A percentile compares a stretch with the other conserved stretches of the same genome.
These are phyloP conservation scores for cat (Felis catus) DNA, from an alignment of 2,113 vertebrate genomes.

Conservation along the genomic window DNA sequence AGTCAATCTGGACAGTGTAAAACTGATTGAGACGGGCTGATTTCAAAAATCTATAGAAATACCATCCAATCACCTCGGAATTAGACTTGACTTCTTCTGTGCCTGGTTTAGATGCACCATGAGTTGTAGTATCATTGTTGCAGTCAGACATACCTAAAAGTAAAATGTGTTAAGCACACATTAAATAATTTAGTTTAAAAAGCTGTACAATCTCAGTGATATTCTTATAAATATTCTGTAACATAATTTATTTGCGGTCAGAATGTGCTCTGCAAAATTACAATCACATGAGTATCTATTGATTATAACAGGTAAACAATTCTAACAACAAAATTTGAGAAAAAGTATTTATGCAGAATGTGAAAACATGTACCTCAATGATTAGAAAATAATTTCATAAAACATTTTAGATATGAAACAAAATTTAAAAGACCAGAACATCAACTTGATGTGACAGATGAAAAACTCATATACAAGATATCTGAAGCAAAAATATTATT, in stretches of 20 bases:
- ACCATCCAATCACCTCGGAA: slow-evolving; percentile 84
- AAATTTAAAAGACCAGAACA: background rate
- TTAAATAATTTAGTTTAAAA: slow-evolving; percentile 72
- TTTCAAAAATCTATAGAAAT: slow-evolving; percentile 53
- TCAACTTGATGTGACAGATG: background rate
- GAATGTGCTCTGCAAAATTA: slow-evolving; percentile 35
- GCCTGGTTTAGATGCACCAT: slow-evolving; percentile 80
- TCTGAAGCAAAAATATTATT: background rate
- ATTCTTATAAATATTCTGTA: slow-evolving; percentile 24
- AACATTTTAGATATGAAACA: background rate
- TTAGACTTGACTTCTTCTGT: slow-evolving; percentile 83
- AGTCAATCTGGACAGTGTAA: slow-evolving; percentile 57
- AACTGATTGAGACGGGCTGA: slow-evolving; percentile 65
- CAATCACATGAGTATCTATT: background rate
- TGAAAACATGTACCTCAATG: background rate
- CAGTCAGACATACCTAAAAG: slow-evolving; percentile 88
- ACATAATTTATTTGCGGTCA: background rate
- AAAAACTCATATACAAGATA: slow-evolving; percentile 6
- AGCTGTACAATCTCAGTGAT: background rate
- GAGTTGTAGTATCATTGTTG: slow-evolving; percentile 79
- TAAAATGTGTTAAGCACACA: slow-evolving; percentile 81
- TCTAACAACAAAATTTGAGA: background rate
- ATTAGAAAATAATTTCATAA: slow-evolving; percentile 47
- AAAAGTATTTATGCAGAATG: background rate
- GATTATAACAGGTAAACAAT: background rate